A percentile compares a stretch with the other conserved stretches of the same genome.
Evolutionary conservation across 2,888 invertebrate genomes (phyloP).

Genomic region (Drosophila monieri): DNA sequence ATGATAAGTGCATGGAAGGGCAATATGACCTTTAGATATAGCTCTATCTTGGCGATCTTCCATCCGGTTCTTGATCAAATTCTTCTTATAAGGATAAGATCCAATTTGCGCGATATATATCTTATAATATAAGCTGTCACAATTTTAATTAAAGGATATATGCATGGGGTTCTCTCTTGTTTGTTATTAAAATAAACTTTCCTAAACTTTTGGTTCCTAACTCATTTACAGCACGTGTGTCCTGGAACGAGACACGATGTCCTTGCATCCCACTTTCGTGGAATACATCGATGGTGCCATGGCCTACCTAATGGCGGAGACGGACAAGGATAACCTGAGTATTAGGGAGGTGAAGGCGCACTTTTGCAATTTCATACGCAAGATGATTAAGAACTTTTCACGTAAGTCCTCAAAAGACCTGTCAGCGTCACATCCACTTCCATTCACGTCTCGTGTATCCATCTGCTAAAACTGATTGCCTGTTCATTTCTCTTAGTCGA

Average conservation of each 20-base stretch:
- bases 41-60: too few relatives aligned
- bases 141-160: too few relatives aligned
- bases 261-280: conserved; percentile 93
- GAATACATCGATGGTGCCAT: conserved; percentile 98
- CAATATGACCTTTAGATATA: too few relatives aligned
- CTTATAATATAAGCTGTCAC: too few relatives aligned
- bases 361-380: conserved; percentile 96
- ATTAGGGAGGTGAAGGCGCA: conserved; percentile 95
- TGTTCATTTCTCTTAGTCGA: conserved; percentile 88
- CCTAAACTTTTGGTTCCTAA: not conserved
- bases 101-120: too few relatives aligned
- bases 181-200: not conserved
- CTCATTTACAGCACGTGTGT: conserved; percentile 88
- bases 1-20: too few relatives aligned
- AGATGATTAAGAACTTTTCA: conserved; percentile 96
- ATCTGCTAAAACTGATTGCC: conserved; percentile 17
- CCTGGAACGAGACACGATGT: conserved; percentile 92
- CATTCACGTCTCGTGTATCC: not conserved
- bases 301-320: conserved; percentile 95
- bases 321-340: conserved; percentile 95
- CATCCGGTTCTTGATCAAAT: too few relatives aligned
- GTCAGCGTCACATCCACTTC: conserved; percentile 7
- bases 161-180: not conserved
- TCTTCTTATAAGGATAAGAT: too few relatives aligned
- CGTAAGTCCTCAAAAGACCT: conserved; percentile 86